Evolutionary conservation across 1,140 invertebrate genomes (phyloP).

Genomic region (Pseudomyrmex cubaensis): DNA sequence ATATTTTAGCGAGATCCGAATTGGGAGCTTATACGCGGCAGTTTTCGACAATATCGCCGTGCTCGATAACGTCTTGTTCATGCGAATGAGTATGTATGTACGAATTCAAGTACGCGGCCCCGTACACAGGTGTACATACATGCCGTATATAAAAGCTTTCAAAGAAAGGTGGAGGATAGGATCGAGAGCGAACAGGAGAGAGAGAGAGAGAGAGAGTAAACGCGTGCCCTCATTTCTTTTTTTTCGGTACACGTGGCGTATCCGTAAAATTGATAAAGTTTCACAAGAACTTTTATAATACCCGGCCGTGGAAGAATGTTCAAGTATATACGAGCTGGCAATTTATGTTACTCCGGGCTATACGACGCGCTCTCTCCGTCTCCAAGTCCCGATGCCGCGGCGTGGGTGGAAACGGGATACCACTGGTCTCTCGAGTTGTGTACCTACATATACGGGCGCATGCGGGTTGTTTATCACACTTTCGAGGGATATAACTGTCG

Average conservation of each 20-base stretch:
- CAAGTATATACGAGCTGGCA: slow-evolving; percentile 82
- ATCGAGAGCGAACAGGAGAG: slow-evolving; percentile 4
- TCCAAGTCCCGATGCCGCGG: slow-evolving; percentile 32
- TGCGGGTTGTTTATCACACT: slow-evolving; percentile 72
- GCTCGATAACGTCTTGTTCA: not conserved
- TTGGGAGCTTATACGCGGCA: not conserved
- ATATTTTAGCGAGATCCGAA: not conserved
- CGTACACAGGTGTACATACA: not conserved
- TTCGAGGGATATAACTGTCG: slow-evolving; percentile 71
- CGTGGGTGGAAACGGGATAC: slow-evolving; percentile 2
- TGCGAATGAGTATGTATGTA: not conserved
- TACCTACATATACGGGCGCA: slow-evolving; percentile 49
- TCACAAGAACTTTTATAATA: slow-evolving; percentile 83
- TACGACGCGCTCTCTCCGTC: slow-evolving; percentile 26
- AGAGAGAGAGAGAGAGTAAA: not conserved
- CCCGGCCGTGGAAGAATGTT: slow-evolving; percentile 80
- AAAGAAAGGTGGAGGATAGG: not conserved
- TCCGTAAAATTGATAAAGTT: slow-evolving; percentile 85
- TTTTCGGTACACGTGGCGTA: slow-evolving; percentile 78
- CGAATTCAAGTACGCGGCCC: not conserved
- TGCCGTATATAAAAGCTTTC: slow-evolving; percentile 22
- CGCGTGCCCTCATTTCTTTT: slow-evolving; percentile 23
- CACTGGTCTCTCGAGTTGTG: slow-evolving; percentile 36
- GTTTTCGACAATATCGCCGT: not conserved
- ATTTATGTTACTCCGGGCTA: slow-evolving; percentile 78